A percentile compares a stretch with the other conserved stretches of the same genome.
Conservation (phyloP, 2,797 vertebrate species). For the Otolemur crassicaudatus region DNA sequence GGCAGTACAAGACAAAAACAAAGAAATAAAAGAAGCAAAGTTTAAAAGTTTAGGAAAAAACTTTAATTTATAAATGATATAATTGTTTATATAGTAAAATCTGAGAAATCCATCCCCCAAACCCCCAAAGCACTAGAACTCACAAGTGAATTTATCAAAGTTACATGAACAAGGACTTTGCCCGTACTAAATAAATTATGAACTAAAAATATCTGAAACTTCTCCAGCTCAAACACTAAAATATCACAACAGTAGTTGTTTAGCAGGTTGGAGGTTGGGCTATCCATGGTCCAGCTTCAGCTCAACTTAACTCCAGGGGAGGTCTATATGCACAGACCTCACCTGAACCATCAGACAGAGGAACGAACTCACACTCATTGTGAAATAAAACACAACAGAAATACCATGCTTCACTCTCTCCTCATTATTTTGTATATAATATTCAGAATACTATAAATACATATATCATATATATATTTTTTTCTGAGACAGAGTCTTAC, state of each 20-base stretch:
- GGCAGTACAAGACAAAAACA: not conserved
- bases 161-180: not conserved
- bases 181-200: not conserved
- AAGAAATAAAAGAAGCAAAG: not conserved
- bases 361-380: not conserved
- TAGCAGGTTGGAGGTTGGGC: not conserved
- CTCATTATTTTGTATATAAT: not conserved
- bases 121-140: not conserved
- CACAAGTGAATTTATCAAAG: not conserved
- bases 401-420: not conserved
- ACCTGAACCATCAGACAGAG: not conserved
- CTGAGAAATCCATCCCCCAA: not conserved
- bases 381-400: slow-evolving; percentile 6
- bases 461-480: too few relatives aligned
- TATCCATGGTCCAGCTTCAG: not conserved
- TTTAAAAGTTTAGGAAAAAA: not conserved
- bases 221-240: slow-evolving; percentile 18
- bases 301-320: not conserved
- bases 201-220: not conserved
- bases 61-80: not conserved
- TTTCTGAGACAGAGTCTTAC: too few relatives aligned
- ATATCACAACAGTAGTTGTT: not conserved
- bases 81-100: not conserved
- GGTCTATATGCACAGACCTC: not conserved
- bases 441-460: not conserved